These are phyloP conservation scores for Bugula neritina DNA, from an alignment of 2,888 invertebrate species.

Conservation along the genomic window DNA sequence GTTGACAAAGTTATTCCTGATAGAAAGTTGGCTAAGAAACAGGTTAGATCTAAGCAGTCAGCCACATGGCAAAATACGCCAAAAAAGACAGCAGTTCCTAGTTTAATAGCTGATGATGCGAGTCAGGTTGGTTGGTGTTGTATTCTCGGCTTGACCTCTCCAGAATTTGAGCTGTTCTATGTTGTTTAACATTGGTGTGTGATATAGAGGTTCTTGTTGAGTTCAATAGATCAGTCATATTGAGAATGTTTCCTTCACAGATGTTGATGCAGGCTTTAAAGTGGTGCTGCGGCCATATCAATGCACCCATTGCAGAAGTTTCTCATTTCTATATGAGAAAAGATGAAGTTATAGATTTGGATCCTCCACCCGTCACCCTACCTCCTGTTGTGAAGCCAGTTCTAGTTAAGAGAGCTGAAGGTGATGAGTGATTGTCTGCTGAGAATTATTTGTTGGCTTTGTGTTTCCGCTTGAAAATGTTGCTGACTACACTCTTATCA, in stretches of 20 bases:
- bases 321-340: slow-evolving; percentile 5
- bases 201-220: too few species aligned
- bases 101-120: slow-evolving; percentile 7
- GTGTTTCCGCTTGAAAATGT: too few species aligned
- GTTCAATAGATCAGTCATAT: too few species aligned
- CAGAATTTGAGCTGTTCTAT: too few species aligned
- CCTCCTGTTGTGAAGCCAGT: not conserved
- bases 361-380: not conserved
- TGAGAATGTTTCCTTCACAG: too few species aligned
- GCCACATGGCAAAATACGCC: not conserved
- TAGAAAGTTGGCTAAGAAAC: too few species aligned
- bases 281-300: not conserved
- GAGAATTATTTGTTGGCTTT: too few species aligned
- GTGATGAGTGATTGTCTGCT: too few species aligned
- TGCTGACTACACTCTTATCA: too few species aligned
- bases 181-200: too few species aligned
- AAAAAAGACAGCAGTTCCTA: not conserved
- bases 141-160: too few species aligned
- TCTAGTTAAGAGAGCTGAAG: not conserved
- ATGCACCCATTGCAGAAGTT: slow-evolving; percentile 6
- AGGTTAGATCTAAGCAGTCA: not conserved
- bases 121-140: slow-evolving; percentile 9
- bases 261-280: not conserved
- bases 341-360: slow-evolving; percentile 4
- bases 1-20: too few species aligned